Evolutionary conservation across 2,113 vertebrate species (phyloP).

Genomic region (Ochotona curzoniae): DNA sequence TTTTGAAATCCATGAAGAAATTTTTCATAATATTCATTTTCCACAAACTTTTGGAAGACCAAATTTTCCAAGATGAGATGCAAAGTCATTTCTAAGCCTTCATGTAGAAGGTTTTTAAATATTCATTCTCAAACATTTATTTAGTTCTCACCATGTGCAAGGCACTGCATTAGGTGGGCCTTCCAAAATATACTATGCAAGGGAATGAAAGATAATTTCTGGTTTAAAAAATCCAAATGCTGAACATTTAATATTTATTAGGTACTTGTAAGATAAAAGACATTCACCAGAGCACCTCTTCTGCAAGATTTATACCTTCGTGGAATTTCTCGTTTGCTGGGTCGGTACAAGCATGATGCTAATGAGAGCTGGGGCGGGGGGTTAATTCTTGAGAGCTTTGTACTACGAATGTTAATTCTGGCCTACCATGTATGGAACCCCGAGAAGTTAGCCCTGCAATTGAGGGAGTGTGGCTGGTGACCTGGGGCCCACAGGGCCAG

Average conservation of each 20-base stretch:
- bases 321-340: constrained; percentile 59
- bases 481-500: background rate
- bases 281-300: background rate
- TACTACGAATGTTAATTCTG: constrained; percentile 35
- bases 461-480: background rate
- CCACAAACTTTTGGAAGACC: background rate
- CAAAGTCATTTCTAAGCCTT: constrained; percentile 62
- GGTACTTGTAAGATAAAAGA: constrained; percentile 66
- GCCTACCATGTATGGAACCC: background rate
- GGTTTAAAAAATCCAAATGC: constrained; percentile 74
- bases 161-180: constrained; percentile 30
- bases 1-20: too few relatives aligned
- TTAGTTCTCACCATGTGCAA: constrained; percentile 62
- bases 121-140: constrained; percentile 79
- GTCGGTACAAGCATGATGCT: constrained; percentile 5
- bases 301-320: background rate
- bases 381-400: constrained; percentile 31
- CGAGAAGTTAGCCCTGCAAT: background rate
- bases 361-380: background rate
- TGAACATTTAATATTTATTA: constrained; percentile 80
- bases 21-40: too few relatives aligned
- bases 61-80: constrained; percentile 59
- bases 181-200: constrained; percentile 59
- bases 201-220: constrained; percentile 69
- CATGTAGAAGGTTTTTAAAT: constrained; percentile 64